Evolutionary conservation across 2,888 invertebrate species (phyloP).

Genomic region (Operophtera brumata): DNA sequence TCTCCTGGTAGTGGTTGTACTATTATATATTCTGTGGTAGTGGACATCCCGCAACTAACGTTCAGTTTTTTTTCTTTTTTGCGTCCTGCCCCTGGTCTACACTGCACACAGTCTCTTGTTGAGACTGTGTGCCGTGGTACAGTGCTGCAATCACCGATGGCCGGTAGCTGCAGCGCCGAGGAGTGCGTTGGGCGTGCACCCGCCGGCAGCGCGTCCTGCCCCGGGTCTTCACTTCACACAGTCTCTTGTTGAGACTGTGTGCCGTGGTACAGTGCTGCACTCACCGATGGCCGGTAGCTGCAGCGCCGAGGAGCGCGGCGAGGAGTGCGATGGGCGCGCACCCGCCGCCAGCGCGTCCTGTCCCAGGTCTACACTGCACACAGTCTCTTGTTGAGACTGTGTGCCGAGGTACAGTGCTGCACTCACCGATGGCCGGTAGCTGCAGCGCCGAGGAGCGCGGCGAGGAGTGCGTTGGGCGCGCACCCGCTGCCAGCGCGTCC

Average conservation of each 20-base stretch:
- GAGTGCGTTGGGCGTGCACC: constrained; percentile 35
- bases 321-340: constrained; percentile 30
- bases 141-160: constrained; percentile 58
- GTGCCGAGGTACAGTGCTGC: too few relatives aligned
- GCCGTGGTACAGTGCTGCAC: too few relatives aligned
- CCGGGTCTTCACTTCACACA: too few relatives aligned
- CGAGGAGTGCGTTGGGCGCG: constrained; percentile 37
- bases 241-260: too few relatives aligned
- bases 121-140: too few relatives aligned
- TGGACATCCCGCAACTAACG: too few relatives aligned
- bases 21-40: too few relatives aligned
- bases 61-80: too few relatives aligned
- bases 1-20: too few relatives aligned
- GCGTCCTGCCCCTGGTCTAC: too few relatives aligned
- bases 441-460: constrained; percentile 37
- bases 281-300: constrained; percentile 61
- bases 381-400: too few relatives aligned
- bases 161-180: constrained; percentile 50
- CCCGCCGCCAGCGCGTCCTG: constrained; percentile 57
- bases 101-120: too few relatives aligned
- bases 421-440: constrained; percentile 60
- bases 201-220: constrained; percentile 48
- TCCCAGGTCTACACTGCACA: constrained; percentile 52
- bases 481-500: constrained; percentile 55
- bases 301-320: constrained; percentile 37